A percentile compares a stretch with the other conserved stretches of the same genome.
Evolutionary conservation across 2,888 invertebrate genomes (phyloP).

Genomic region (Elaeidobius kamerunicus): DNA sequence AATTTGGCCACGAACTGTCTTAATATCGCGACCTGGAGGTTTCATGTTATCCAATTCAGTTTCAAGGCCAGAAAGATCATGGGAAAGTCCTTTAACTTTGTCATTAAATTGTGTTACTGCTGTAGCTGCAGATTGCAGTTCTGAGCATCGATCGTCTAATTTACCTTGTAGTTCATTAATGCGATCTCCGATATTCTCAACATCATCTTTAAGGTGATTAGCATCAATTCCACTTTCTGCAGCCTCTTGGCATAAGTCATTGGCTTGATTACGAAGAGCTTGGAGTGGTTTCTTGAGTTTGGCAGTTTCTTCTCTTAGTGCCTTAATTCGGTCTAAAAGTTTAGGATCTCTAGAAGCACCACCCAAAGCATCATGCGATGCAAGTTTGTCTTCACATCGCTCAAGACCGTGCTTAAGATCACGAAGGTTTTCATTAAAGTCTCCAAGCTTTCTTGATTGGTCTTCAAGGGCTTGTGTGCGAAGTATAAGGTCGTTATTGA

Average conservation of each 20-base stretch:
- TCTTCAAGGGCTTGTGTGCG: conserved; percentile 80
- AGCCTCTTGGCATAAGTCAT: conserved; percentile 74
- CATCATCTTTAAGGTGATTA: conserved; percentile 72
- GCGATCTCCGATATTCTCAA: conserved; percentile 71
- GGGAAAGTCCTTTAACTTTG: conserved; percentile 73
- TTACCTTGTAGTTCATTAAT: conserved; percentile 73
- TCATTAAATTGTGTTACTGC: conserved; percentile 87
- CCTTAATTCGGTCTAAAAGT: conserved; percentile 79
- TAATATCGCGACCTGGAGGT: conserved; percentile 84
- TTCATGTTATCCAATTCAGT: conserved; percentile 80
- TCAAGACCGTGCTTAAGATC: conserved; percentile 83
- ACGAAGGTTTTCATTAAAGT: conserved; percentile 80
- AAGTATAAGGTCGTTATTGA: conserved; percentile 79
- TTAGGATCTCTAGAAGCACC: conserved; percentile 79
- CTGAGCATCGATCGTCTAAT: conserved; percentile 74
- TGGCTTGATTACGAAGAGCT: conserved; percentile 57
- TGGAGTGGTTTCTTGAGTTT: conserved; percentile 73
- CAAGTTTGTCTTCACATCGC: conserved; percentile 83
- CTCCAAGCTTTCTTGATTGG: conserved; percentile 74
- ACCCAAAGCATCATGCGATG: conserved; percentile 69
- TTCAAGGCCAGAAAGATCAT: conserved; percentile 77
- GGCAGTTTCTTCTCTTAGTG: conserved; percentile 76
- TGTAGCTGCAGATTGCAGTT: conserved; percentile 80
- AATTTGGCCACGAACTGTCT: conserved; percentile 77
- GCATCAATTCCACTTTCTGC: conserved; percentile 75